Evolutionary conservation across 1,140 invertebrate species (phyloP).

Genomic region (Scaptomyza graminum): DNA sequence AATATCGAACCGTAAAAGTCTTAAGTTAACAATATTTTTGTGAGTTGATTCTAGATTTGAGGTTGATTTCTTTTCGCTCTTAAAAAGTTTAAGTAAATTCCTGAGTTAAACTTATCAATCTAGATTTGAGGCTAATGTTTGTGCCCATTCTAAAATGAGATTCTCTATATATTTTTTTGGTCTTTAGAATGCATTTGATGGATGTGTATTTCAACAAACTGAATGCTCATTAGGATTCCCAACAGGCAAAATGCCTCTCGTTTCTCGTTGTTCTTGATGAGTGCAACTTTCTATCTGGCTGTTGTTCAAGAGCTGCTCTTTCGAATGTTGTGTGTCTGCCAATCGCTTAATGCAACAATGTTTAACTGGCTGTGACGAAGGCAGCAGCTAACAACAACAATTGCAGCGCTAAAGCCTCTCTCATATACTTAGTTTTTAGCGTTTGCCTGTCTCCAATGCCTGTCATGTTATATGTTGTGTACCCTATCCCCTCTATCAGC

Average conservation of each 20-base stretch:
- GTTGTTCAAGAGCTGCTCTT: slow-evolving; percentile 1
- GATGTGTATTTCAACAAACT: slow-evolving; percentile 1
- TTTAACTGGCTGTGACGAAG: slow-evolving; percentile 71
- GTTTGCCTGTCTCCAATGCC: slow-evolving; percentile 31
- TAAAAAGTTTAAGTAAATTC: no score
- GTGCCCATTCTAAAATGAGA: no score
- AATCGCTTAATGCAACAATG: slow-evolving; percentile 60
- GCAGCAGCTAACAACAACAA: slow-evolving; percentile 22
- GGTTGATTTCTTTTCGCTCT: no score
- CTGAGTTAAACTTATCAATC: no score
- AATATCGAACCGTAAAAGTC: no score
- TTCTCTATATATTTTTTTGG: no score
- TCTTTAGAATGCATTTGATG: background rate
- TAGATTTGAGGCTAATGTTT: no score
- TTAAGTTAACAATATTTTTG: no score
- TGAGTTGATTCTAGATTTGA: no score
- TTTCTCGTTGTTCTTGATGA: slow-evolving; percentile 29
- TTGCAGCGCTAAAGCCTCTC: background rate
- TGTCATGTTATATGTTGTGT: slow-evolving; percentile 45
- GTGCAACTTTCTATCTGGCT: slow-evolving; percentile 67
- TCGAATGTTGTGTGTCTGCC: slow-evolving; percentile 49
- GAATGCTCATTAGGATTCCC: slow-evolving; percentile 38
- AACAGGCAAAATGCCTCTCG: slow-evolving; percentile 3
- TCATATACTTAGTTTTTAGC: slow-evolving; percentile 23
- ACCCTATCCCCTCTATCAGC: background rate